These are phyloP conservation scores for Panopea generosa DNA, from an alignment of 2,888 invertebrate species.

Conservation along the genomic window DNA sequence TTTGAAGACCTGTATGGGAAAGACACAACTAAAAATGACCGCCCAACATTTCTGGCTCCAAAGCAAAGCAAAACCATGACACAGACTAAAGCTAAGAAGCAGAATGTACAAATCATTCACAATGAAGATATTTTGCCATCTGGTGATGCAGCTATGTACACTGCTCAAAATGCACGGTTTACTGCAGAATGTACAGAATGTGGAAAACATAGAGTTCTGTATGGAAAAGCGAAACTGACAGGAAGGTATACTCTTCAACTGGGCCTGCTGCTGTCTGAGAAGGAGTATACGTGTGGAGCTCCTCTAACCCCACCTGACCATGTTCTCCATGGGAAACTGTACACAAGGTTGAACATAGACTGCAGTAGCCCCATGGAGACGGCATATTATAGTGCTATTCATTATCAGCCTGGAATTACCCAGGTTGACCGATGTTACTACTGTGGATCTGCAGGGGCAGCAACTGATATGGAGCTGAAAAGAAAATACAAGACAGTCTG, in stretches of 20 bases:
- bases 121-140: neutral
- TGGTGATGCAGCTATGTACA: neutral
- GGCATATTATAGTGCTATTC: conserved; percentile 9
- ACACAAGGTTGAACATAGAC: neutral
- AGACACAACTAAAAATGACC: conserved; percentile 9
- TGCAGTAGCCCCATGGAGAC: conserved; percentile 13
- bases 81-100: no score
- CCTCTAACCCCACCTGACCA: conserved; percentile 5
- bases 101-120: neutral
- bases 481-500: no score
- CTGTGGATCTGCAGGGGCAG: conserved; percentile 13
- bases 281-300: conserved; percentile 14
- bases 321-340: conserved; percentile 4
- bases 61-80: no score
- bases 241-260: neutral
- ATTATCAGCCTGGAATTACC: conserved; percentile 5
- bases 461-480: neutral
- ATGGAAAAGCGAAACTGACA: neutral
- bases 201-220: neutral
- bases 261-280: conserved; percentile 2
- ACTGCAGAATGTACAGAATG: neutral
- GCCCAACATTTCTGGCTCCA: no score
- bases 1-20: conserved; percentile 11
- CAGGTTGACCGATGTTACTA: conserved; percentile 26
- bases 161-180: conserved; percentile 9